These are phyloP conservation scores for Orchestia grillus DNA, from an alignment of 1,140 invertebrate species.

Conservation along the genomic window DNA sequence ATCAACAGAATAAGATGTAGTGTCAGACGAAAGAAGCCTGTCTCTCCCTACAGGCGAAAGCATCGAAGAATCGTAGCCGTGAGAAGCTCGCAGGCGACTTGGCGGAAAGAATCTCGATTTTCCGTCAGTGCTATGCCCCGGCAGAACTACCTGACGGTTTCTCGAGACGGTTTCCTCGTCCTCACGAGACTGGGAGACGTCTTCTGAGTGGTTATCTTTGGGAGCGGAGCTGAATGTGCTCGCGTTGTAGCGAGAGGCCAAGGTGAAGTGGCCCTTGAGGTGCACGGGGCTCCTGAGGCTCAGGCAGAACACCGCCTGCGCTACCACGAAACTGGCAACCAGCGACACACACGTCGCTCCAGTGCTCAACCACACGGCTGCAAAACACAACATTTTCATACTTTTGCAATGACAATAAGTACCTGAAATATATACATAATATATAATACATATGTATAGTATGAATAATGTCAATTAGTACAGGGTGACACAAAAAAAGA, in stretches of 20 bases:
- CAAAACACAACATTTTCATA: background rate
- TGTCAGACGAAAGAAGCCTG: constrained; percentile 30
- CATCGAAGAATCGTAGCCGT: constrained; percentile 32
- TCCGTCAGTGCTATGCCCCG: constrained; percentile 8
- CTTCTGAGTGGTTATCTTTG: constrained; percentile 7
- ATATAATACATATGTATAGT: no score
- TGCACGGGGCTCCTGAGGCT: constrained; percentile 27
- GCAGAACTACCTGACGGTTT: constrained; percentile 49
- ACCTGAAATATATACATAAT: no score
- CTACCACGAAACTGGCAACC: constrained; percentile 9
- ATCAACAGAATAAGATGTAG: constrained; percentile 38
- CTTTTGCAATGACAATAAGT: background rate
- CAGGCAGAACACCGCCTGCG: constrained; percentile 11
- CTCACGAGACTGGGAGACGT: background rate
- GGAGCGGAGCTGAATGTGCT: background rate
- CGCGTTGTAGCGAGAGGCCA: constrained; percentile 24
- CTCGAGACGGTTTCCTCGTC: constrained; percentile 12
- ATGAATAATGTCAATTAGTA: no score
- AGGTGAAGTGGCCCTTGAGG: constrained; percentile 7
- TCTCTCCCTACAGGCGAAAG: constrained; percentile 53
- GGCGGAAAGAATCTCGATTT: constrained; percentile 46
- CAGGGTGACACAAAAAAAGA: no score
- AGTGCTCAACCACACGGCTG: constrained; percentile 45
- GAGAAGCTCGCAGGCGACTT: constrained; percentile 40
- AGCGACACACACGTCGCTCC: constrained; percentile 11